These are phyloP conservation scores for Dorcus hopei DNA, from an alignment of 2,888 invertebrate genomes.

Conservation along the genomic window DNA sequence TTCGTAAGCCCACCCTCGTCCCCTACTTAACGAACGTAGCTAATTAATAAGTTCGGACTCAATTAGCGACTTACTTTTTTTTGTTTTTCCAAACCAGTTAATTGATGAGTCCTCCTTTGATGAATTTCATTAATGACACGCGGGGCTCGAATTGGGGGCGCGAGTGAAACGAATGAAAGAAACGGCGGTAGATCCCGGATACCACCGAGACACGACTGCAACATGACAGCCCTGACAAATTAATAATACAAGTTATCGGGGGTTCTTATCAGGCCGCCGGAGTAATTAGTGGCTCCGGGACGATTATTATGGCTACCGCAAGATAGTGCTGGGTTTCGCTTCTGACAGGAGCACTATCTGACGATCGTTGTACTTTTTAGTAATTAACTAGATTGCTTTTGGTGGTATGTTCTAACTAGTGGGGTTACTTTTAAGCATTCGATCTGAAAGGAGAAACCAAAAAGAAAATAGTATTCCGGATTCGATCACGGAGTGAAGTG, in stretches of 20 bases:
- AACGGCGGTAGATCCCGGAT: too few relatives aligned
- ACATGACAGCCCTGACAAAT: slow-evolving; percentile 37
- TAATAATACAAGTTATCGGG: slow-evolving; percentile 35
- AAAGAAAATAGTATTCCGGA: not conserved
- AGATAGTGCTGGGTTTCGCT: not conserved
- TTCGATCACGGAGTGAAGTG: too few relatives aligned
- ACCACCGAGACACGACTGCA: slow-evolving; percentile 30
- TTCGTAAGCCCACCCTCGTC: too few relatives aligned
- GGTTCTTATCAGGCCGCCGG: slow-evolving; percentile 31
- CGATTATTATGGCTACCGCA: slow-evolving; percentile 9
- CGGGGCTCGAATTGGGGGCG: not conserved
- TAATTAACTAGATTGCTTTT: not conserved
- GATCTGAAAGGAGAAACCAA: not conserved
- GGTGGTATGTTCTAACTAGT: not conserved
- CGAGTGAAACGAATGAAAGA: slow-evolving; percentile 1
- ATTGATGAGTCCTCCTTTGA: too few relatives aligned
- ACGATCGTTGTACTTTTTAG: not conserved
- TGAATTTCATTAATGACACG: too few relatives aligned
- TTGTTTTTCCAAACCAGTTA: too few relatives aligned
- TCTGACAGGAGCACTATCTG: too few relatives aligned
- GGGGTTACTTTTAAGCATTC: too few relatives aligned
- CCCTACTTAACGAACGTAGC: too few relatives aligned
- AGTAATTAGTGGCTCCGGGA: slow-evolving; percentile 29
- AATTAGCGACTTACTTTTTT: too few relatives aligned
- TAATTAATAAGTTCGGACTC: too few relatives aligned